Conservation (phyloP, 2,888 invertebrate genomes). For the Pseudeuparius sepicola region DNA sequence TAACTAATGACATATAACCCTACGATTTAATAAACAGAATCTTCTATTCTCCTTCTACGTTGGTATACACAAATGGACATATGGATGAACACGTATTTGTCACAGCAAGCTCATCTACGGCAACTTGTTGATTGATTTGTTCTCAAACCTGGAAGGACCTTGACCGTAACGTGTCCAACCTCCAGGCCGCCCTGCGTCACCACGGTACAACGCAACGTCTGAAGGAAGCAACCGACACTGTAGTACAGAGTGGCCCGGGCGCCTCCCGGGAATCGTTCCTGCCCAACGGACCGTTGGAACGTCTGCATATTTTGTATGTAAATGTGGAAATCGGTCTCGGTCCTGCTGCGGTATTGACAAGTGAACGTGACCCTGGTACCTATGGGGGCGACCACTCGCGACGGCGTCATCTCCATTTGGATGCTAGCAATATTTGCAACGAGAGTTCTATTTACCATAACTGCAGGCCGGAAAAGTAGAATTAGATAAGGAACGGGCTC, state of each 20-base stretch:
- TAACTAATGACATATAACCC: no score
- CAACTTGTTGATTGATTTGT: slow-evolving; percentile 15
- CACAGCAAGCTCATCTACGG: slow-evolving; percentile 23
- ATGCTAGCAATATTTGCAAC: slow-evolving; percentile 21
- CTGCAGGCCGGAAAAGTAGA: no score
- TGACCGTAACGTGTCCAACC: slow-evolving; percentile 22
- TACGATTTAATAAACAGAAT: no score
- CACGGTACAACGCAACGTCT: slow-evolving; percentile 24
- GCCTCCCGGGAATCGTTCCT: slow-evolving; percentile 20
- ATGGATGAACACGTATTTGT: slow-evolving; percentile 18
- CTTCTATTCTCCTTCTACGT: no score
- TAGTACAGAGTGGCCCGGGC: slow-evolving; percentile 30
- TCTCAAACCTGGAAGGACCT: slow-evolving; percentile 27
- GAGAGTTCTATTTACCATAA: slow-evolving; percentile 8
- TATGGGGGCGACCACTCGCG: slow-evolving; percentile 36
- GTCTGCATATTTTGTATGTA: slow-evolving; percentile 22
- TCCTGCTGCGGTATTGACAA: slow-evolving; percentile 40
- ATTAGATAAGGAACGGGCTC: no score
- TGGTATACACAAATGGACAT: no score
- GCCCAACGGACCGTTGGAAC: slow-evolving; percentile 9
- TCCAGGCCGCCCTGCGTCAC: slow-evolving; percentile 19
- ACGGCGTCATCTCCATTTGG: slow-evolving; percentile 41
- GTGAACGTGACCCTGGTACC: slow-evolving; percentile 39
- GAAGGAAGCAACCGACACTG: slow-evolving; percentile 30
- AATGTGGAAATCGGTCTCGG: slow-evolving; percentile 26